Evolutionary conservation across 2,113 vertebrate species (phyloP).

Genomic region (Sturnus vulgaris): DNA sequence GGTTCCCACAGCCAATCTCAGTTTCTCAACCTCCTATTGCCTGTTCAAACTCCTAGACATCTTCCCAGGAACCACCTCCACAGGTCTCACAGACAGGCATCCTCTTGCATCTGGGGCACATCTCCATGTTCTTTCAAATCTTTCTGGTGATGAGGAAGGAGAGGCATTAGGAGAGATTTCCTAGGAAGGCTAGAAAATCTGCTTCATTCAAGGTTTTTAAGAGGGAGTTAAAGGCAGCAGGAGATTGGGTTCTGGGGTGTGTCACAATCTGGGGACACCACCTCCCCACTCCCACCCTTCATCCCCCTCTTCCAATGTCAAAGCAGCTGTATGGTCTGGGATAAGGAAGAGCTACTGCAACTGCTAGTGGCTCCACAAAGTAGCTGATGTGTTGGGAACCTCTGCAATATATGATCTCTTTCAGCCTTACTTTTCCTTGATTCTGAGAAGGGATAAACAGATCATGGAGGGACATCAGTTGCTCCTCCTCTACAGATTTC

Average conservation of each 20-base stretch:
- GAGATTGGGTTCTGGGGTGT: no score
- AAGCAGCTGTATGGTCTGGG: background rate
- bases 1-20: background rate
- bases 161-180: background rate
- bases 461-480: background rate
- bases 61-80: background rate
- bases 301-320: background rate
- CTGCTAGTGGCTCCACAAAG: background rate
- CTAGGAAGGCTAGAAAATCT: background rate
- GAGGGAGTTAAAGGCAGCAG: background rate
- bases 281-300: no score
- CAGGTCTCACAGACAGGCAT: background rate
- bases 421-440: background rate
- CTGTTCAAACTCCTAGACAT: background rate
- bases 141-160: background rate
- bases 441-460: background rate
- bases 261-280: no score
- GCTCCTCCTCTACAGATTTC: background rate
- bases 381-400: background rate
- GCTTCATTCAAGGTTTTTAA: background rate
- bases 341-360: background rate
- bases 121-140: background rate
- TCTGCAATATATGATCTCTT: accelerated
- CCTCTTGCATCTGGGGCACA: background rate
- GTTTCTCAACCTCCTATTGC: background rate